These are phyloP conservation scores for Drosophila simulans DNA, from an alignment of 1,140 invertebrate genomes.

Conservation along the genomic window DNA sequence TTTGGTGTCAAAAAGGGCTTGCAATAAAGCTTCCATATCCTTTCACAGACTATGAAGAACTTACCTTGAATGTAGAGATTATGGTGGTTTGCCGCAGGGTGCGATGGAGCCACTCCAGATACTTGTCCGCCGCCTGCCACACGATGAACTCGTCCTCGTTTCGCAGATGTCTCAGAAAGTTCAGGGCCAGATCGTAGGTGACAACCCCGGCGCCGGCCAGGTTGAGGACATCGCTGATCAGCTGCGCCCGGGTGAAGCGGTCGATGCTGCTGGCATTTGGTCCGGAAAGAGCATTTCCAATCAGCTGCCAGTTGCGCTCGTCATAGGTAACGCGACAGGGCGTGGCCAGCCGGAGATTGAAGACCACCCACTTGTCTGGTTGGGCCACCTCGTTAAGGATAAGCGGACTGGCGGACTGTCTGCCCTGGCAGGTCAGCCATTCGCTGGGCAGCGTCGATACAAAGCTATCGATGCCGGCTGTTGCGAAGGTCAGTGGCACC, in stretches of 20 bases:
- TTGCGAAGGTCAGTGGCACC: constrained; percentile 9
- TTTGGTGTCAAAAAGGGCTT: background rate
- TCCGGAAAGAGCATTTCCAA: background rate
- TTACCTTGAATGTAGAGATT: constrained; percentile 4
- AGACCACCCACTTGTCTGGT: constrained; percentile 1
- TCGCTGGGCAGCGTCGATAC: background rate
- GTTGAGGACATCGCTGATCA: constrained; percentile 5
- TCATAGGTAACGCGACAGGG: constrained; percentile 19
- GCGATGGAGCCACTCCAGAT: constrained; percentile 3
- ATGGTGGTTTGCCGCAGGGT: background rate
- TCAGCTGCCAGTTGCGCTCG: constrained; percentile 10
- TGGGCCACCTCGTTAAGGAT: background rate
- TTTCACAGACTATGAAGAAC: background rate
- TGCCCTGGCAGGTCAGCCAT: constrained; percentile 1
- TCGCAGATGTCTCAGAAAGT: background rate
- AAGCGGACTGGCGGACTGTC: background rate
- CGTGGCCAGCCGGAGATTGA: background rate
- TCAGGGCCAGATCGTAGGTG: constrained; percentile 4
- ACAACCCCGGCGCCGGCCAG: constrained; percentile 8
- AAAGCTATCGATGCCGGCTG: background rate
- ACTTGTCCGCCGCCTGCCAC: constrained; percentile 1
- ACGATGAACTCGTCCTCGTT: constrained; percentile 9
- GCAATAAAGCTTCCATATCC: background rate
- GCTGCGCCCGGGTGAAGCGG: constrained; percentile 3
- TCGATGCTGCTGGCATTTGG: background rate